Evolutionary conservation across 2,797 vertebrate species (phyloP).

Genomic region (Sebastes baramenuke): DNA sequence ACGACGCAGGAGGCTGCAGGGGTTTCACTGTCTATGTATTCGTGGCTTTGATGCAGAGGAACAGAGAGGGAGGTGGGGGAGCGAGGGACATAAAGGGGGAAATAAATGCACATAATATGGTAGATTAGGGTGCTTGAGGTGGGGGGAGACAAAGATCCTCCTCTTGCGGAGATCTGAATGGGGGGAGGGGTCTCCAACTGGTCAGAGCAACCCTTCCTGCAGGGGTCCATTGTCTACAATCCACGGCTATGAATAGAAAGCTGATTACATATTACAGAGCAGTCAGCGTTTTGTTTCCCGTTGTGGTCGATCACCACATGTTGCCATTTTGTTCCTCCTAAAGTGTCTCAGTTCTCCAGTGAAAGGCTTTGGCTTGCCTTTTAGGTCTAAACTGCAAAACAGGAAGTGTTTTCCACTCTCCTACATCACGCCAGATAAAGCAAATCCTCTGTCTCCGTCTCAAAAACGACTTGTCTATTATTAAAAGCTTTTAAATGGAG

Average conservation of each 20-base stretch:
- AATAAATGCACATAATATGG: constrained; percentile 21
- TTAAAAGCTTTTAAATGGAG: constrained; percentile 88
- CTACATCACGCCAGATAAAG: constrained; percentile 45
- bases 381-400: constrained; percentile 24
- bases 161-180: constrained; percentile 21
- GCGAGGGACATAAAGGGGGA: background rate
- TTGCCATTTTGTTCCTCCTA: constrained; percentile 31
- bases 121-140: constrained; percentile 33
- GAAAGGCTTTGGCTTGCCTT: constrained; percentile 32
- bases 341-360: constrained; percentile 18
- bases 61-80: background rate
- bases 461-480: constrained; percentile 71
- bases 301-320: constrained; percentile 14
- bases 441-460: constrained; percentile 41
- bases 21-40: background rate
- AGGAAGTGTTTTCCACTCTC: constrained; percentile 20
- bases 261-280: constrained; percentile 41
- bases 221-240: constrained; percentile 55
- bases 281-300: constrained; percentile 24
- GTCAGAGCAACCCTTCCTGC: constrained; percentile 47
- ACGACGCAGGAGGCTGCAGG: background rate
- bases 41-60: background rate
- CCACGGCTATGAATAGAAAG: constrained; percentile 46
- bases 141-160: constrained; percentile 7
- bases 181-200: constrained; percentile 50